These are phyloP conservation scores for Etheostoma nigrum DNA, from an alignment of 2,797 vertebrate genomes.

Conservation along the genomic window DNA sequence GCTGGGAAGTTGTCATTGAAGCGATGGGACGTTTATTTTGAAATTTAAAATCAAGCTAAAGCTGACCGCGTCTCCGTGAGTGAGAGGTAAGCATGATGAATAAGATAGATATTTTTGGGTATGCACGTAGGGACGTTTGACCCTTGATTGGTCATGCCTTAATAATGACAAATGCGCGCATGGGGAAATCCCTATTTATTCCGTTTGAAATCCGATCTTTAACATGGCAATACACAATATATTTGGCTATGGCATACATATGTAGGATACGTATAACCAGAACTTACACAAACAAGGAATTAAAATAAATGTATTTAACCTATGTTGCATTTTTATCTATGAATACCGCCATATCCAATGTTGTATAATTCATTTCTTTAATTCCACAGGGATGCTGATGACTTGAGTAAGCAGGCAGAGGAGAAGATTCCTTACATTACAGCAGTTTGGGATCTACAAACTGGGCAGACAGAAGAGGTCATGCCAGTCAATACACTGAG, in stretches of 20 bases:
- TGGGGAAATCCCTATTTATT: slow-evolving; percentile 1
- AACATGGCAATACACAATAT: not conserved
- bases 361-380: slow-evolving; percentile 40
- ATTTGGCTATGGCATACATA: not conserved
- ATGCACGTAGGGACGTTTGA: not conserved
- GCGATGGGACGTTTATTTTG: slow-evolving; percentile 40
- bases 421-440: slow-evolving; percentile 43
- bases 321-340: slow-evolving; percentile 2
- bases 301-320: not conserved
- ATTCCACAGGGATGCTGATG: slow-evolving; percentile 58
- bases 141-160: slow-evolving; percentile 7
- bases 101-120: too few species aligned
- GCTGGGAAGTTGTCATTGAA: slow-evolving; percentile 29
- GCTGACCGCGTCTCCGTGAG: slow-evolving; percentile 18
- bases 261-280: not conserved
- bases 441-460: slow-evolving; percentile 38
- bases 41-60: slow-evolving; percentile 8
- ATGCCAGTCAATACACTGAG: slow-evolving; percentile 20
- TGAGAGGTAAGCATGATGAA: slow-evolving; percentile 44
- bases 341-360: not conserved
- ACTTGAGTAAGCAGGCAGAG: slow-evolving; percentile 37
- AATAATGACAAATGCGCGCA: slow-evolving; percentile 7
- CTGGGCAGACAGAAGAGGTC: slow-evolving; percentile 26
- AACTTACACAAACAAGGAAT: slow-evolving; percentile 7
- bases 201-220: not conserved